A percentile compares a stretch with the other conserved stretches of the same genome.
phyloP scores from a whole-genome alignment of 37 sponge, comb jelly and placozoan genomes.

The Cliona cf. orientalis region DNA sequence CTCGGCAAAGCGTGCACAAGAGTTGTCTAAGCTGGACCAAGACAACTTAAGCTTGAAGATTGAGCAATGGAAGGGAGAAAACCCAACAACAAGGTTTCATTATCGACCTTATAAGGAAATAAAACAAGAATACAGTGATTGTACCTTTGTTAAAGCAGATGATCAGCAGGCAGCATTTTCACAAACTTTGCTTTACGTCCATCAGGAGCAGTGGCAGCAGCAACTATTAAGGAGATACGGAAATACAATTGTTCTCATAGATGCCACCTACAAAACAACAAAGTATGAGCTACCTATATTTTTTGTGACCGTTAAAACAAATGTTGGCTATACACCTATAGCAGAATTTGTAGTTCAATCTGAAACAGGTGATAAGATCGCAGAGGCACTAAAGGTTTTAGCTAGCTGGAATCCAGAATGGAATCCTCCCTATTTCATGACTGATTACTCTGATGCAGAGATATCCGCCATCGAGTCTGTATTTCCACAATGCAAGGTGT shows the following conservation, averaged over 20 bases:
- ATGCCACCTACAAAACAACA: conserved; percentile 34
- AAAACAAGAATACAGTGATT: neutral
- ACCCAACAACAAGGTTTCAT: neutral
- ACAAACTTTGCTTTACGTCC: conserved; percentile 15
- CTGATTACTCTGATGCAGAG: conserved; percentile 41
- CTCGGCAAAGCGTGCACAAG: conserved; percentile 27
- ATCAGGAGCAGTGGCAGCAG: conserved; percentile 48
- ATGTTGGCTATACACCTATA: conserved; percentile 35
- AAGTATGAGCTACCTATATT: conserved; percentile 38
- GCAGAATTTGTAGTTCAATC: conserved; percentile 35
- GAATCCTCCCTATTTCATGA: conserved; percentile 31
- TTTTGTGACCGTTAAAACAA: conserved; percentile 27
- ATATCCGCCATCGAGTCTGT: neutral
- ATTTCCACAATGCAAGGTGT: neutral
- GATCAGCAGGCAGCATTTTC: neutral
- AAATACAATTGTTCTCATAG: conserved; percentile 7
- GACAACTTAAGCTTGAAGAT: conserved; percentile 47
- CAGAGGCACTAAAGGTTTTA: conserved; percentile 24
- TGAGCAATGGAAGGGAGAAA: conserved; percentile 1
- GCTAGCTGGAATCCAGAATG: conserved; percentile 25
- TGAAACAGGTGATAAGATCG: conserved; percentile 9
- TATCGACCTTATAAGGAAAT: neutral
- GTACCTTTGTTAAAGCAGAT: neutral
- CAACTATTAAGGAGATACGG: conserved; percentile 23
- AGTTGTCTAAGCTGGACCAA: conserved; percentile 45